Base-by-base conservation (phyloP, 2,113 vertebrate species). In the Heterochromis multidens region DNA sequence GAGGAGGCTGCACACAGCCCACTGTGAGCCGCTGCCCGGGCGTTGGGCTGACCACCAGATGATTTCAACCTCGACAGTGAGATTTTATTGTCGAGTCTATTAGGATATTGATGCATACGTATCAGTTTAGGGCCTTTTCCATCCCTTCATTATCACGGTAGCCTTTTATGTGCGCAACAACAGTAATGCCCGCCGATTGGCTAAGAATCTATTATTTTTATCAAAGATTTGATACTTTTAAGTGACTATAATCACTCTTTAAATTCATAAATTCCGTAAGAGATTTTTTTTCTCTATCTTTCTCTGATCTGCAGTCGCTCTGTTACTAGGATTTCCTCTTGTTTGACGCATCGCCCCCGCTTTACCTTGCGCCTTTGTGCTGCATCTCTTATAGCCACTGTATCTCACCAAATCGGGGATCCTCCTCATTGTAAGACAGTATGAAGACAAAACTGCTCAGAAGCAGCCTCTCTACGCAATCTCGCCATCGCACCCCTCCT, bases 331-430 rank as follows among this genome's bases (percentile, higher is more conserved):
- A 74, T 79, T 65, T 56, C 67, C 87, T 81, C 78, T 23, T 11
- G 35, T 82, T 82, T 86, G 79, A 88, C 85, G 91, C 89, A 88
- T 86, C 76, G 58, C 61, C 88, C 70, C 62, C 67, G 56, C 56
- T 8, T 81, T 83, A 83, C 90, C 84, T 82, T 78, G 87, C 77
- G 86, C 87, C 80, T 82, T 70, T 82, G 83, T 63, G 84, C 83
- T 49, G 87, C 82, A 59, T 59, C 37, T 79, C 61, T 54, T 56
- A 17, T 2, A 35, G 70, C 82, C 61, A 25, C 35, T 17, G 58
- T 27, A 19, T 37, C 79, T 57, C 65, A 85, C 81, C 56, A 91
- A 82, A 65, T 60, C 54, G 85, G 83, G 87, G 82, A 70, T 91
- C 84, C 80, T 92, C 91, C 86, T 83, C 81, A 49, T 25, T 84